phyloP scores from a whole-genome alignment of 2,888 invertebrate genomes.

The Yponomeuta evonymella region DNA sequence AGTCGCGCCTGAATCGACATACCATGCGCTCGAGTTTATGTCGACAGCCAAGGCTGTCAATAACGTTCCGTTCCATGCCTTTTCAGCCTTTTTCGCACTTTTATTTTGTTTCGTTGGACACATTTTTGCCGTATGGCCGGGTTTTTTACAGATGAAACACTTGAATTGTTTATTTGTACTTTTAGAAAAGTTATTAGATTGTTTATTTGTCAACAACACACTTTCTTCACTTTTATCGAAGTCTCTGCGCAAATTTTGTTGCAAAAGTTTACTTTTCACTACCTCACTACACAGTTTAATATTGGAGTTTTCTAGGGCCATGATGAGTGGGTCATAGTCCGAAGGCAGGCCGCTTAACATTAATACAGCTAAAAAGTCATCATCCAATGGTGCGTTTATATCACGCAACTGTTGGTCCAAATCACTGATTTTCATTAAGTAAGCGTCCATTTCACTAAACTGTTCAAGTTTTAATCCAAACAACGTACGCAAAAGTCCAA shows the following conservation, averaged over 20 bases:
- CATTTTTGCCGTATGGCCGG: slow-evolving; percentile 12
- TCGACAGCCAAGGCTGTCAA: slow-evolving; percentile 12
- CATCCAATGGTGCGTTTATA: slow-evolving; percentile 24
- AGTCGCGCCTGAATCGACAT: slow-evolving; percentile 21
- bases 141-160: slow-evolving; percentile 15
- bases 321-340: slow-evolving; percentile 25
- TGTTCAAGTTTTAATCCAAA: slow-evolving; percentile 15
- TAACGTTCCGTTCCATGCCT: slow-evolving; percentile 7
- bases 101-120: slow-evolving; percentile 9
- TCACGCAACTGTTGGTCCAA: slow-evolving; percentile 23
- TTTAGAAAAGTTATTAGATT: background rate
- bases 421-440: slow-evolving; percentile 10
- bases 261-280: slow-evolving; percentile 21
- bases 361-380: slow-evolving; percentile 24
- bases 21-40: slow-evolving; percentile 17
- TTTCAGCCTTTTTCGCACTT: slow-evolving; percentile 6
- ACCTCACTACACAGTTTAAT: slow-evolving; percentile 22
- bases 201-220: slow-evolving; percentile 5
- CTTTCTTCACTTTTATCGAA: slow-evolving; percentile 14
- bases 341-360: slow-evolving; percentile 24
- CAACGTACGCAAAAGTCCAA: slow-evolving; percentile 15
- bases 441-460: slow-evolving; percentile 15
- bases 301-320: slow-evolving; percentile 26
- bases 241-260: slow-evolving; percentile 21
- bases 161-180: slow-evolving; percentile 8